Evolutionary conservation across 2,797 vertebrate genomes (phyloP), one percentile per base, ranked within the genome.

Genomic region (Loriculus beryllinus): DNA sequence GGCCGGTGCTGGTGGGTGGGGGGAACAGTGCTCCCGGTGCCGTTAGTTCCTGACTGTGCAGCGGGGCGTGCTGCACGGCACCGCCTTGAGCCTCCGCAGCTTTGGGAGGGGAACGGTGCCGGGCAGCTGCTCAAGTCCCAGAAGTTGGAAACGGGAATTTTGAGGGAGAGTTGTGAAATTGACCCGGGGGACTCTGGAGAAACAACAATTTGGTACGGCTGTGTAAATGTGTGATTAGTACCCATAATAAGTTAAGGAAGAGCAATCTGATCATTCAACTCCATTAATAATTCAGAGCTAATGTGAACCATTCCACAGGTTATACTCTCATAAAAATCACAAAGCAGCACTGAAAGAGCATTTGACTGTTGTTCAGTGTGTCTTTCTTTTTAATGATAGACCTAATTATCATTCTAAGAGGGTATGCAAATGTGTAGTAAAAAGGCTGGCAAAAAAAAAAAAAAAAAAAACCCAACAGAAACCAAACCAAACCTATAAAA

Each of bases 251-350:
- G 15, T 60, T 31, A 33, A 56, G 4, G 17, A 31, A 63, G 49
- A 62, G 21, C 40, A 14, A 9, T 40, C 40, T 45, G 42, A 16
- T 54, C n/a, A 3, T 51, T 77, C 42, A 42, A 2, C 42, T 6
- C 33, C 8, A 11, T 90, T 67, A 88, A 33, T 77, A 88, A 86
- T 81, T 72, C 29, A 33, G 82, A 65, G n/a, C 26, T 43, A 23
- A 40, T 23, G 45, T 17, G 43, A 65, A 22, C 72, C 65, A 49
- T 92, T 93, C 93, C 79, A 86, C 88, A 92, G 91, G 92, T 96
- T 92, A 54, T 39, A 42, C 31, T 80, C 42, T 64, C 37, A 7
- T 68, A 68, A 90, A 84, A 83, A 83, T 37, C 67, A 74, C 39
- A 23, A 48, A 77, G 35, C 40, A 63, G 18, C 16, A 21, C 48